Evolutionary conservation across 2,888 invertebrate species (phyloP).

Genomic region (Himalopsyche kuldschensis): DNA sequence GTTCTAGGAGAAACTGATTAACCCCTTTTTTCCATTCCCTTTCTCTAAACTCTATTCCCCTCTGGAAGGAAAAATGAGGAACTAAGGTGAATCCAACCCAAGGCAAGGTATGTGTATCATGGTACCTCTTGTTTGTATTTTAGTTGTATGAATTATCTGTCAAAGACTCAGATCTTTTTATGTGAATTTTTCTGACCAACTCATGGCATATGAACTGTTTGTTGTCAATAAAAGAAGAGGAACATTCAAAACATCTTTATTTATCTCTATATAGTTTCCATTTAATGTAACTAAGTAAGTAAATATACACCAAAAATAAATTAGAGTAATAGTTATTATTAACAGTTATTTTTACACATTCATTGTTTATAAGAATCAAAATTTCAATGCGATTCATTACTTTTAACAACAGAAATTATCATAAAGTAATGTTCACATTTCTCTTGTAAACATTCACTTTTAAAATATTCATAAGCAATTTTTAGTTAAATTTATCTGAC

Average conservation of each 20-base stretch:
- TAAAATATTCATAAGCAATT: background rate
- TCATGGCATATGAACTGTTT: too few species aligned
- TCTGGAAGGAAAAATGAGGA: too few species aligned
- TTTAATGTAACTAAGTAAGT: background rate
- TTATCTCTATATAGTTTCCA: slow-evolving; percentile 23
- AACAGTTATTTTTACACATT: background rate
- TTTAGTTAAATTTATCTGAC: background rate
- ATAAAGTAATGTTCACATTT: background rate
- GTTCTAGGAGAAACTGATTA: too few species aligned
- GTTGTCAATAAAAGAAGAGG: background rate
- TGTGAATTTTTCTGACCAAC: too few species aligned
- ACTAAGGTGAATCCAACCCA: too few species aligned
- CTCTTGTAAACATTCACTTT: background rate
- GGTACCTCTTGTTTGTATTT: too few species aligned
- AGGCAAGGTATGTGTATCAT: too few species aligned
- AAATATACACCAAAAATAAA: slow-evolving; percentile 6
- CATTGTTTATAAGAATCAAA: background rate
- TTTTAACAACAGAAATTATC: background rate
- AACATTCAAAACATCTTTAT: slow-evolving; percentile 30
- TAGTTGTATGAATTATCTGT: too few species aligned
- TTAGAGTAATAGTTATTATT: background rate
- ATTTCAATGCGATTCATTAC: background rate
- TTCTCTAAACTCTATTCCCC: too few species aligned
- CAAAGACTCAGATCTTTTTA: too few species aligned
- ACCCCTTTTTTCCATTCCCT: too few species aligned